phyloP scores from a whole-genome alignment of 2,797 vertebrate genomes.

The Myripristis murdjan region DNA sequence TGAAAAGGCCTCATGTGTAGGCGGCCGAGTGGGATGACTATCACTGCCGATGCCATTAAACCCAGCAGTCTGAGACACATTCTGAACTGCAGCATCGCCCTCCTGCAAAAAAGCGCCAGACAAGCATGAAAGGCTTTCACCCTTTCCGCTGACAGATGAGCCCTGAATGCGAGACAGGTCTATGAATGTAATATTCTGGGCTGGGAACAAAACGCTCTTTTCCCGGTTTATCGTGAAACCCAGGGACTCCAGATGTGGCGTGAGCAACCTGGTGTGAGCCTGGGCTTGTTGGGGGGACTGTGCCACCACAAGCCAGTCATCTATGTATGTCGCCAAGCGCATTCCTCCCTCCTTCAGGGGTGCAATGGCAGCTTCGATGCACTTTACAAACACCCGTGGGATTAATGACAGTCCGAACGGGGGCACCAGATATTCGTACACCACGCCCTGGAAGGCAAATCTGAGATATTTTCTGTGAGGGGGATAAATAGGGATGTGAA shows the following conservation, averaged over 20 bases:
- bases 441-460: neutral
- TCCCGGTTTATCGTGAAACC: conserved; percentile 2
- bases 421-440: neutral
- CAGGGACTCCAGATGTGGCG: neutral
- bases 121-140: neutral
- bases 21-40: no score
- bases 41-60: no score
- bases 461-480: neutral
- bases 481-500: neutral
- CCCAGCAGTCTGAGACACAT: no score
- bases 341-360: conserved; percentile 1
- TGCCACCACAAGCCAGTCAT: neutral
- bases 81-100: neutral
- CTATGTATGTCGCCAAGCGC: neutral
- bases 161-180: neutral
- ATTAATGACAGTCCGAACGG: conserved; percentile 5
- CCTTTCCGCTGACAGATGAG: neutral
- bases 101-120: neutral
- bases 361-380: neutral
- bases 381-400: conserved; percentile 6
- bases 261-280: neutral
- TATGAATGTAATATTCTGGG: neutral
- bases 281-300: neutral
- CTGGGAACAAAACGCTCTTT: neutral
- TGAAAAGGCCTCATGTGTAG: neutral